Base-by-base conservation (phyloP, 2,888 invertebrate genomes). In the Amphipoea lucens region DNA sequence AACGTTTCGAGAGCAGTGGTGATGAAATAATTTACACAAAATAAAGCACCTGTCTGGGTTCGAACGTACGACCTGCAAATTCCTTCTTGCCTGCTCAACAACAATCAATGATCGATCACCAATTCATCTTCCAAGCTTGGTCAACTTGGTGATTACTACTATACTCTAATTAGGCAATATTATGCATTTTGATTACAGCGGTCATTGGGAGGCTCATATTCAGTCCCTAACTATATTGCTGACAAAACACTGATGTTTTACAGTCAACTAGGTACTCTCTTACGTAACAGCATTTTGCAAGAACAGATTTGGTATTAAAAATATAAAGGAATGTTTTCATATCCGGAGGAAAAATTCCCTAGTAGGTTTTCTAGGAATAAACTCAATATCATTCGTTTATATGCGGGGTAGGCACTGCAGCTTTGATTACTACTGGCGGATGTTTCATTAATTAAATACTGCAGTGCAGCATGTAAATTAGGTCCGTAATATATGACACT, bases 291-390 rank as follows among this genome's bases (percentile, higher is more conserved):
- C 0, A 51, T 29, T 48, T 66, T 48, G 51, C 17, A 57, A 45
- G 20, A 66, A 69, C 63, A 51, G 20, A 70, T 70, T 63, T 63
- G 51, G 63, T 54, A 36, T 57, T 36, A n/a, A 74, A 48, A 74
- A 60, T 36, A 40, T 78, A 54, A 45, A 72, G n/a, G 45, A 83
- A 86, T 76, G 63, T 74, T 78, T 45, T 68, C 65, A 78, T 62
- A 74, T 83, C 79, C 76, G 79, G 87, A 76, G 62, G 57, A 57
- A 71, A 86, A 71, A 75, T 63, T 72, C 60, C 36, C 65, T 5
- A 72, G 20, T 51, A 29, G 23, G 36, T 68, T 63, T 57, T 42
- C 76, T 57, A 71, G 48, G 71, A 79, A 87, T 72, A 83, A 71
- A 79, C 62, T 63, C 63, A 60, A 60, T 54, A 66, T 12, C 7